phyloP scores from a whole-genome alignment of 1,140 invertebrate species.

The Ganaspis sp. region DNA sequence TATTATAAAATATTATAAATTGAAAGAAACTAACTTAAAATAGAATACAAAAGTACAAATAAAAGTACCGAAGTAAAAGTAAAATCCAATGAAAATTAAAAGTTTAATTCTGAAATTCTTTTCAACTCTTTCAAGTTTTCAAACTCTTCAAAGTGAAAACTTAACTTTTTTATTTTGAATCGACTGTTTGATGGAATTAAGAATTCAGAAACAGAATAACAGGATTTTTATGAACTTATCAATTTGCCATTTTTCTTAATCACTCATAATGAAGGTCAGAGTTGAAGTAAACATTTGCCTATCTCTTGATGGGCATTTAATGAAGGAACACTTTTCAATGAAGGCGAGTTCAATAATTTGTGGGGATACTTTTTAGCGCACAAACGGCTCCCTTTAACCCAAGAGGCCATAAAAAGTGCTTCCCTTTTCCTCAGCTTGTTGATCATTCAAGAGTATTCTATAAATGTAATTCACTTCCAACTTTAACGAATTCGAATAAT shows the following conservation, averaged over 20 bases:
- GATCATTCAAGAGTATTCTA: not conserved
- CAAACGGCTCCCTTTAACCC: not conserved
- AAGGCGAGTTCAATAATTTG: not conserved
- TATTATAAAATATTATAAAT: too few species aligned
- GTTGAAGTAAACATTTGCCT: not conserved
- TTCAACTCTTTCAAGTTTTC: too few species aligned
- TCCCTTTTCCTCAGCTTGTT: not conserved
- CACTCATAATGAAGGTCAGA: not conserved
- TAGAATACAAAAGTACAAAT: too few species aligned
- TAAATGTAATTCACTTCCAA: not conserved
- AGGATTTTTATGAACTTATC: not conserved
- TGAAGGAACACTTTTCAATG: constrained; percentile 12
- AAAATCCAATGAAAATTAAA: too few species aligned
- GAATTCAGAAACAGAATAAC: not conserved
- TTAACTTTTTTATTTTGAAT: too few species aligned
- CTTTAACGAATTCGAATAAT: not conserved
- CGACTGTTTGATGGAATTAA: too few species aligned
- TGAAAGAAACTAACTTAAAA: too few species aligned
- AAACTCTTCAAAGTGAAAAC: too few species aligned
- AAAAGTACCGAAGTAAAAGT: too few species aligned
- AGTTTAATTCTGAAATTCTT: too few species aligned
- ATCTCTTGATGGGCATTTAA: not conserved
- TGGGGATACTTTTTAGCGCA: not conserved
- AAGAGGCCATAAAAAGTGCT: not conserved
- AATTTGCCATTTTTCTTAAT: constrained; percentile 10